Evolutionary conservation across 1,140 invertebrate species (phyloP).

Genomic region (Oryzaephilus surinamensis): DNA sequence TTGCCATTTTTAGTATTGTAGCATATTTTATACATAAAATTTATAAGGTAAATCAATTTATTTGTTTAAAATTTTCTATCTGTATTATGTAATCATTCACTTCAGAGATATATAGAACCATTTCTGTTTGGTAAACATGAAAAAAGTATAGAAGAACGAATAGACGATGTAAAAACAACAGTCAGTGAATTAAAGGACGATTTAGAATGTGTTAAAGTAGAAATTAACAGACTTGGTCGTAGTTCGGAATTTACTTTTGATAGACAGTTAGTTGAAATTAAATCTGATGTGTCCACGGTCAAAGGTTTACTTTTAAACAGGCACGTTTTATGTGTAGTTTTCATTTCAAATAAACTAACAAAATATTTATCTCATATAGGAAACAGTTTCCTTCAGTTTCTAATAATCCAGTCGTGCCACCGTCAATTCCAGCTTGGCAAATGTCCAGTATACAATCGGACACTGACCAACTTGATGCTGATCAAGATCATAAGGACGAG

Average conservation of each 20-base stretch:
- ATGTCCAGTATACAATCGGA: conserved; percentile 41
- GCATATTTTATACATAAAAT: conserved; percentile 60
- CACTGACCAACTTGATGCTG: conserved; percentile 14
- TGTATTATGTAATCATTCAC: conserved; percentile 7
- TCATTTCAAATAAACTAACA: not conserved
- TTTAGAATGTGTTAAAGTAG: conserved; percentile 44
- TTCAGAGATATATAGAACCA: conserved; percentile 31
- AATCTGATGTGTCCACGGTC: conserved; percentile 62
- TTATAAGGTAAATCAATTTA: conserved; percentile 49
- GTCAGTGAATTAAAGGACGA: conserved; percentile 49
- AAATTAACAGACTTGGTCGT: conserved; percentile 45
- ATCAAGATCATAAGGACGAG: conserved; percentile 28
- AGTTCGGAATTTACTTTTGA: conserved; percentile 38
- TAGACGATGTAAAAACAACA: conserved; percentile 54
- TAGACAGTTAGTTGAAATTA: conserved; percentile 56
- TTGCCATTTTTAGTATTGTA: conserved; percentile 57
- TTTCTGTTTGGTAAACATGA: conserved; percentile 34
- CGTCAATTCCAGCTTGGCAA: conserved; percentile 69
- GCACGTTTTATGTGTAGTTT: too few species aligned
- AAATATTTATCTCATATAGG: conserved; percentile 32
- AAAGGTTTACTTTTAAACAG: conserved; percentile 66
- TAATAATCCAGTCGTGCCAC: conserved; percentile 48
- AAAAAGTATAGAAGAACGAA: conserved; percentile 44
- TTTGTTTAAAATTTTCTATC: not conserved
- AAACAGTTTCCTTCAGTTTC: conserved; percentile 59